Evolutionary conservation across 2,797 vertebrate species (phyloP).

Genomic region (Hoplostethus mediterraneus): DNA sequence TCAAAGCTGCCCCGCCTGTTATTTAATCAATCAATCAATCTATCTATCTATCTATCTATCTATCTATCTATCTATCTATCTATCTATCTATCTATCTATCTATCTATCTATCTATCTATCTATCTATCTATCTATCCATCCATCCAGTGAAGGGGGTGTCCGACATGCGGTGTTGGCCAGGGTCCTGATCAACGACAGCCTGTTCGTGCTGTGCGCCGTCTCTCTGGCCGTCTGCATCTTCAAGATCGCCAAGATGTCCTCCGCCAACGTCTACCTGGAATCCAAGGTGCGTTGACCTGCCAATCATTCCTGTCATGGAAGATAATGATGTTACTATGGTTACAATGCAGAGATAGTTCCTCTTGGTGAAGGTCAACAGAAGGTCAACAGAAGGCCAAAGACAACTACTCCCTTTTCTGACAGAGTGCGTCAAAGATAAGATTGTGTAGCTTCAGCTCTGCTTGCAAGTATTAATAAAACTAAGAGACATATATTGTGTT

Average conservation of each 20-base stretch:
- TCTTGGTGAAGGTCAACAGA: no score
- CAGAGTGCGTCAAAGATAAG: no score
- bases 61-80: neutral
- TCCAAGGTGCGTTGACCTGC: conserved; percentile 87
- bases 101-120: neutral
- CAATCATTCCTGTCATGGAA: no score
- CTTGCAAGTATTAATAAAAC: no score
- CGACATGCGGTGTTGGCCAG: conserved; percentile 89
- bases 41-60: neutral
- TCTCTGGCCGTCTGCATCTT: conserved; percentile 93
- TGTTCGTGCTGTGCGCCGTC: conserved; percentile 93
- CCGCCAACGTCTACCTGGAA: conserved; percentile 97
- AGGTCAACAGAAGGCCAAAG: no score
- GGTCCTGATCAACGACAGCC: conserved; percentile 92
- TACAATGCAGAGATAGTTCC: no score
- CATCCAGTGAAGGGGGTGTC: conserved; percentile 79
- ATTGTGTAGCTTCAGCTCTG: no score
- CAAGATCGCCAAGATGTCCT: conserved; percentile 95
- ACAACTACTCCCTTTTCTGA: no score
- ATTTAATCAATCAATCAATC: no score
- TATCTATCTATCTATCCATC: neutral
- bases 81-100: neutral
- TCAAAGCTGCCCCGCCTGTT: no score
- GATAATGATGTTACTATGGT: no score
- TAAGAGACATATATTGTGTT: no score